Evolutionary conservation across 2,113 vertebrate genomes (phyloP), one percentile per base, ranked within the genome.

Genomic region (Hippocampus abdominalis): DNA sequence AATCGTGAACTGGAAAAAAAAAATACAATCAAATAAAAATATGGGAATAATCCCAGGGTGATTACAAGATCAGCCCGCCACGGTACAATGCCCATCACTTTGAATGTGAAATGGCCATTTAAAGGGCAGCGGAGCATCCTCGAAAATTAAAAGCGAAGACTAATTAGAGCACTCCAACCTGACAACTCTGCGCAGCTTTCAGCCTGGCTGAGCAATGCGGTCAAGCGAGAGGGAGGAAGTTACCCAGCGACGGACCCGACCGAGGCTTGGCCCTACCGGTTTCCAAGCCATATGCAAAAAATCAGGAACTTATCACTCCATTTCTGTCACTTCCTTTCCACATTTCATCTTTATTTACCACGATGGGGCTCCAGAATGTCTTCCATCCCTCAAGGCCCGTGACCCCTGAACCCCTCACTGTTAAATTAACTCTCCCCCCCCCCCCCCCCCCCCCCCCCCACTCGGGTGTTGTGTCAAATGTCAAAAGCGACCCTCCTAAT

Each of bases 41-140:
- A 71, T 36, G 5, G 32, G 32, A 36, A 36, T 36, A 32, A 93
- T 93, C 91, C 91, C 92, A 91, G 78, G 92, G 92, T 94, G 93
- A 93, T 94, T 93, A 95, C 93, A 93, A 93, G 92, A 94, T 94
- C 94, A 94, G 94, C 92, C 92, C 91, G 94, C 91, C 93, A 94
- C 91, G 91, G 92, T 93, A 94, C 93, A 94, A 94, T 94, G 95
- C 95, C 92, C 92, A 93, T 95, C 94, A 93, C 93, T 97, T 95
- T 95, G 93, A 95, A 96, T 96, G 96, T 94, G 94, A 96, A 98
- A 97, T 96, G 91, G 93, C 93, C 91, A 94, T 96, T 94, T 95
- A 96, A 96, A 97, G 94, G 93, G 93, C 93, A 97, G 91, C 85
- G 93, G 94, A 94, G 90, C 93, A 94, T 94, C 94, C 92, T 94